Evolutionary conservation across 2,888 invertebrate genomes (phyloP), one percentile per base, ranked within the genome.

Genomic region (Tipula lateralis): DNA sequence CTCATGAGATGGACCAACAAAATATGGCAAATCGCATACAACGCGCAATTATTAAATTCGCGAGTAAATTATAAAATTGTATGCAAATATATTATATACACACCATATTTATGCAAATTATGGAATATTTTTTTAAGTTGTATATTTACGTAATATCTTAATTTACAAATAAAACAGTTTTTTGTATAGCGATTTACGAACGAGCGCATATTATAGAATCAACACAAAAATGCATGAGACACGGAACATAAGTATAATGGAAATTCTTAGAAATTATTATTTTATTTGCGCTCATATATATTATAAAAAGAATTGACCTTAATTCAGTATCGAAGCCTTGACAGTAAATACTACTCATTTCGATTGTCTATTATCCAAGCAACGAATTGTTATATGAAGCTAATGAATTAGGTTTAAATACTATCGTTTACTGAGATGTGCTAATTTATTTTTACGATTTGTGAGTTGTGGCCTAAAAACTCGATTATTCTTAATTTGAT

Each of bases 111-210:
- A 66, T 66, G 66, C 24, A 66, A 66, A 66, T 66, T 24, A 66
- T 66, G 66, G 66, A 66, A 24, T 24, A 9, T 66, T 66, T 66
- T 66, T 24, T 9, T 39, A 16, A 50, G 13, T 50, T 50, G 6
- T 50, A 24, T 2, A 7, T 66, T 66, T 66, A 66, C 66, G 66
- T 66, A 66, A 66, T 66, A 66, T 24, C 24, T 19, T 66, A 66
- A 66, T 66, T 66, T 66, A 66, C 66, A 66, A 66, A 66, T 66
- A 66, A 66, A 66, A 66, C 66, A 24, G 66, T 66, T 66, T 66
- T 66, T 19, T 16, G 16, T 16, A 1, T 50, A 50, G 44, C 16
- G 16, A 7, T 66, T n/a, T n/a, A n/a, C 24, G 66, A 7, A 24
- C 9, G 16, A 24, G 24, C 19, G 50, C 7, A 50, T 44, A 24